Evolutionary conservation across 2,113 vertebrate genomes (phyloP).

Genomic region (Rhagologus leucostigma): DNA sequence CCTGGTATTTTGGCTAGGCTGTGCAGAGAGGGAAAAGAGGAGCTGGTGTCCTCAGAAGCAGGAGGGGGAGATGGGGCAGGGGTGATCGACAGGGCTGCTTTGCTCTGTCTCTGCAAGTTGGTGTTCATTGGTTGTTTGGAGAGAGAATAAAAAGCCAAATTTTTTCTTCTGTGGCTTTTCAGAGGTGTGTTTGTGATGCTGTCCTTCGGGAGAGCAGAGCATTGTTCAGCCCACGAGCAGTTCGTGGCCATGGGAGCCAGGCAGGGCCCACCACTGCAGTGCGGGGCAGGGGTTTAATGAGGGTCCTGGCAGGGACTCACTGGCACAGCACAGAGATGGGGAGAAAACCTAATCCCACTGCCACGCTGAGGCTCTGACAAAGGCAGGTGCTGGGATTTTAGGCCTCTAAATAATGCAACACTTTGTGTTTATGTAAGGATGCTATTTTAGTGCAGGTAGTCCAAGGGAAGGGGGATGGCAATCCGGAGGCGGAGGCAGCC

Average conservation of each 20-base stretch:
- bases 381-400: background rate
- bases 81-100: background rate
- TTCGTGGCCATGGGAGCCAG: background rate
- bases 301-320: background rate
- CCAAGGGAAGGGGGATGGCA: background rate
- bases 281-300: background rate
- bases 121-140: background rate
- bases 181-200: background rate
- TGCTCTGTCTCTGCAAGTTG: background rate
- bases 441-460: background rate
- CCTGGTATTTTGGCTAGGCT: background rate
- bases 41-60: background rate
- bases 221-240: rapidly evolving
- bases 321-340: background rate
- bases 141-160: background rate
- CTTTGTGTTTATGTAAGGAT: background rate
- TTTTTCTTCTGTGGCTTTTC: background rate
- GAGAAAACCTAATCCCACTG: background rate
- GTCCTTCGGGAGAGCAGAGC: background rate
- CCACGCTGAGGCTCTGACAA: background rate
- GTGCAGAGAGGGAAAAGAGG: background rate
- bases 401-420: constrained; percentile 3
- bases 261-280: background rate
- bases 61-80: background rate
- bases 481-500: rapidly evolving